Evolutionary conservation across 2,888 invertebrate species (phyloP), one percentile per base, ranked within the genome.

Genomic region (Melitaea athalia): DNA sequence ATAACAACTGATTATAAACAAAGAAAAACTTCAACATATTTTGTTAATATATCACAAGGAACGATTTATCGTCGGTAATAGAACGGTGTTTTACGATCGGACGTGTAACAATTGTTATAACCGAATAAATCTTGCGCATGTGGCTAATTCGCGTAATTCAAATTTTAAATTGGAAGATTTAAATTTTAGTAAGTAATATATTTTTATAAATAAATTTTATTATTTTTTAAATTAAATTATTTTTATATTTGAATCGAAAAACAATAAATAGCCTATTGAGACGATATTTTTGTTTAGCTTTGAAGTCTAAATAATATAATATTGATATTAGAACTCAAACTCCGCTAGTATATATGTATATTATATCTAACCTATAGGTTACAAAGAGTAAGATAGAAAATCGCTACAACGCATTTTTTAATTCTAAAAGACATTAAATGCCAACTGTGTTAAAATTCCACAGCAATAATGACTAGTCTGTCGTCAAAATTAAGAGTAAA

Each of bases 1-100:
- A 76, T 72, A 78, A 79, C 77, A 76, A 78, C 77, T 61, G 38
- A 71, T 75, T 77, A 77, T 75, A 76, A 76, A 76, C 72, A 76
- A 77, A 77, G 67, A 71, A 73, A 76, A 71, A 53, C 67, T 67
- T 33, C 50, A 64, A 69, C 73, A 71, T 72, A 69, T 74, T 73
- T 69, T 69, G 57, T 61, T 72, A 70, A 71, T 72, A 69, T 61
- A 74, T 69, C 69, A 71, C 59, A 70, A 45, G 63, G 59, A 59
- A 71, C 67, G 50, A 67, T 63, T 60, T 62, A 67, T 64, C 12
- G 59, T 49, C 61, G 53, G 57, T 55, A 14, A 64, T 65, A 63
- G 45, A 65, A 59, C 61, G 31, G 42, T 33, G 60, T 38, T 67
- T 63, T 43, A 67, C 52, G 52, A 42, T 43, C 43, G 59, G 60